phyloP scores from a whole-genome alignment of 2,113 vertebrate genomes.

The Larimichthys crocea region DNA sequence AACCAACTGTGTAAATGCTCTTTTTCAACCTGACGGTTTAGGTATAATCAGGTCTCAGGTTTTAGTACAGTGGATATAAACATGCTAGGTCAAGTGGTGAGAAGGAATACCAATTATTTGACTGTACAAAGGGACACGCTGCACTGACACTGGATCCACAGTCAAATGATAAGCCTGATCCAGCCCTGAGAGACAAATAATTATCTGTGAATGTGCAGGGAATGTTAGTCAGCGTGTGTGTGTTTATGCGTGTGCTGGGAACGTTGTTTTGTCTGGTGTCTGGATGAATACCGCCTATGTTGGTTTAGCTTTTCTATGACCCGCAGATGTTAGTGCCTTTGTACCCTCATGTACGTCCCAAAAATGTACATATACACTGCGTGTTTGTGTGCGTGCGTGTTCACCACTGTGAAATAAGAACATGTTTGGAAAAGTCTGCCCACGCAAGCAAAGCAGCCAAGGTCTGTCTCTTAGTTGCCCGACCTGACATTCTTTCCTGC shows the following conservation, averaged over 20 bases:
- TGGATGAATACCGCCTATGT: slow-evolving; percentile 41
- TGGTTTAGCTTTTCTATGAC: slow-evolving; percentile 61
- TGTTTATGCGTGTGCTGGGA: background rate
- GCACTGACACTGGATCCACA: slow-evolving; percentile 7
- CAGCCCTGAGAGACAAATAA: slow-evolving; percentile 36
- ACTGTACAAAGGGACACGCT: slow-evolving; percentile 20
- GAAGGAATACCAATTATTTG: slow-evolving; percentile 19
- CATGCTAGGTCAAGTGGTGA: slow-evolving; percentile 1
- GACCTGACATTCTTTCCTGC: slow-evolving; percentile 75
- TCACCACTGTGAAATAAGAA: slow-evolving; percentile 22
- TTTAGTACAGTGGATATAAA: background rate
- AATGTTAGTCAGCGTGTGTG: slow-evolving; percentile 20
- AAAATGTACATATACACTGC: slow-evolving; percentile 2
- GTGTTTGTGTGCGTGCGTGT: slow-evolving; percentile 4
- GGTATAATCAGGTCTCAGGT: background rate
- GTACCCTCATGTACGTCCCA: slow-evolving; percentile 1
- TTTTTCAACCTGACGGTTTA: background rate
- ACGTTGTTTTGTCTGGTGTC: slow-evolving; percentile 63
- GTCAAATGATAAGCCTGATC: slow-evolving; percentile 32
- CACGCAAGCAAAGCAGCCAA: slow-evolving; percentile 34
- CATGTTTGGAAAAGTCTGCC: slow-evolving; percentile 60
- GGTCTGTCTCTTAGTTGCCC: slow-evolving; percentile 46
- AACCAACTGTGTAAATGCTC: background rate
- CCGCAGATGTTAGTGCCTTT: slow-evolving; percentile 41
- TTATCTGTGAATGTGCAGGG: slow-evolving; percentile 20